These are phyloP conservation scores for Pterocles burchelli DNA, from an alignment of 2,113 vertebrate species.

Conservation along the genomic window DNA sequence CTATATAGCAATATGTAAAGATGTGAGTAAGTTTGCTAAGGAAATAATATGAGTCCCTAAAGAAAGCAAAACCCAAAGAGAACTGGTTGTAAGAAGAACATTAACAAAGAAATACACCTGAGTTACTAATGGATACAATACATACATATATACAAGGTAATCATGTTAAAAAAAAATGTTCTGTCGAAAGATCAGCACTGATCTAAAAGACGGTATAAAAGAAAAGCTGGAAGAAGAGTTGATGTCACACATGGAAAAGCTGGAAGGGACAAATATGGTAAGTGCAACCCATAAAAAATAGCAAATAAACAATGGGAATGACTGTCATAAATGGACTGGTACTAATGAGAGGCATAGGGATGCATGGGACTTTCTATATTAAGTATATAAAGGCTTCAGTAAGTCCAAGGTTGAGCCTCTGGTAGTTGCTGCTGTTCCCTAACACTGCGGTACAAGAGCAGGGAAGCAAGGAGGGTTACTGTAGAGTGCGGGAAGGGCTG, in stretches of 20 bases:
- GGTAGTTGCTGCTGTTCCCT: not conserved
- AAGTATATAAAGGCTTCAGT: not conserved
- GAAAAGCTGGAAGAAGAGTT: not conserved
- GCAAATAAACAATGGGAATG: not conserved
- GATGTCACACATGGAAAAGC: not conserved
- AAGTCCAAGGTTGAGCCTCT: not conserved
- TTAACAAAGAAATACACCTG: not conserved
- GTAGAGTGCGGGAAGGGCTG: fast-evolving
- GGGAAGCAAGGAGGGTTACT: not conserved
- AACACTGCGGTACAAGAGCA: not conserved
- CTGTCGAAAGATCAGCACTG: not conserved
- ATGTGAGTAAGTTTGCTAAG: not conserved
- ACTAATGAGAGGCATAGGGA: not conserved
- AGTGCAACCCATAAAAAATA: not conserved
- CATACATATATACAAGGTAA: not conserved
- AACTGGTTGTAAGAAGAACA: not conserved
- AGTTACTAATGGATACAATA: not conserved
- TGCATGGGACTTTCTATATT: not conserved
- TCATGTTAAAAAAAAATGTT: not conserved
- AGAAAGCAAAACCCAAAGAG: not conserved
- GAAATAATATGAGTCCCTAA: not conserved
- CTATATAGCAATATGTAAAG: not conserved
- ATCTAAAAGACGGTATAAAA: not conserved
- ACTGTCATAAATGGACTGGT: not conserved
- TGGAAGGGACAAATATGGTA: not conserved